These are phyloP conservation scores for Thymallus thymallus DNA, from an alignment of 2,113 vertebrate genomes.

Conservation along the genomic window DNA sequence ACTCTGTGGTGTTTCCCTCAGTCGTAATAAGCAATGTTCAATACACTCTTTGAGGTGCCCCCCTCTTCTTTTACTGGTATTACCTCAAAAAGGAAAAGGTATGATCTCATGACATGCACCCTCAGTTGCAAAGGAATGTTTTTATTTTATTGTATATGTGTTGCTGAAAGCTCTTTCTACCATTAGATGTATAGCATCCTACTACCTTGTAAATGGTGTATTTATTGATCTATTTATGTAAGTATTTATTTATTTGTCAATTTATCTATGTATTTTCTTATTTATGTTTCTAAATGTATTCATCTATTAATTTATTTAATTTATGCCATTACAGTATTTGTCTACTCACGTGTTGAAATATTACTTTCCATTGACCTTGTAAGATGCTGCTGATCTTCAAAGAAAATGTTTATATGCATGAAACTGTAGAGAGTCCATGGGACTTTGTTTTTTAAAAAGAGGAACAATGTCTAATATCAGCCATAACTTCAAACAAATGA, in stretches of 20 bases:
- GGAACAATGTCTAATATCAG: constrained; percentile 76
- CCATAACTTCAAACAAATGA: constrained; percentile 65
- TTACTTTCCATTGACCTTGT: constrained; percentile 77
- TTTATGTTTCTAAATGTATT: constrained; percentile 68
- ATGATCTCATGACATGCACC: constrained; percentile 64
- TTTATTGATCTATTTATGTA: constrained; percentile 53
- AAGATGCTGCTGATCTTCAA: constrained; percentile 83
- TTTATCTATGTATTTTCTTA: constrained; percentile 35
- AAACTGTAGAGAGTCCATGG: constrained; percentile 80
- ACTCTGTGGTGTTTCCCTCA: constrained; percentile 54
- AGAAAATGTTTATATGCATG: constrained; percentile 86
- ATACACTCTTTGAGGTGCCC: constrained; percentile 58
- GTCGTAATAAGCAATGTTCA: constrained; percentile 58
- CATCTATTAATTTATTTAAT: constrained; percentile 49
- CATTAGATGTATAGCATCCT: constrained; percentile 70
- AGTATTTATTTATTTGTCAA: constrained; percentile 38
- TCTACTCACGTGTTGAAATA: constrained; percentile 56
- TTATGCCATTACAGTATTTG: constrained; percentile 73
- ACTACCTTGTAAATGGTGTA: constrained; percentile 71
- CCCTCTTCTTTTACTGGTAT: constrained; percentile 51
- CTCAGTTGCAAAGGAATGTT: constrained; percentile 75
- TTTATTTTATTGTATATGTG: constrained; percentile 60
- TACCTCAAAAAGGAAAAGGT: constrained; percentile 73
- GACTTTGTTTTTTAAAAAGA: constrained; percentile 79
- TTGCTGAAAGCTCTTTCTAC: constrained; percentile 65